A percentile compares a stretch with the other conserved stretches of the same genome.
Conservation (phyloP, 2,888 invertebrate genomes). For the Shargacucullia verbasci region DNA sequence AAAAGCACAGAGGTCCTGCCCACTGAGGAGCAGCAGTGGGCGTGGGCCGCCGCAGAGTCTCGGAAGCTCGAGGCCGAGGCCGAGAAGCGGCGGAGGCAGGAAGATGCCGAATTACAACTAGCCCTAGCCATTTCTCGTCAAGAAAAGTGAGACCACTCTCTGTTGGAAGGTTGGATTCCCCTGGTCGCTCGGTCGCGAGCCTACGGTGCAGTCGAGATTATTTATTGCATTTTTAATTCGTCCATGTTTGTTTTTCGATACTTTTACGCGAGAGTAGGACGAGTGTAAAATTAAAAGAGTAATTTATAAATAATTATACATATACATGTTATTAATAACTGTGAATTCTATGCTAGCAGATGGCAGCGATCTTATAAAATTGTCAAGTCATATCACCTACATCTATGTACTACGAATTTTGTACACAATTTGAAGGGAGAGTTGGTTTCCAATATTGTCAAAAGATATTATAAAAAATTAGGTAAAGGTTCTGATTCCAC, state of each 20-base stretch:
- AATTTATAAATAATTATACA: conserved; percentile 33
- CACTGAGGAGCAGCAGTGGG: conserved; percentile 91
- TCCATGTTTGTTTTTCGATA: conserved; percentile 38
- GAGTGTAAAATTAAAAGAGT: conserved; percentile 33
- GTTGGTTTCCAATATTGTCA: neutral
- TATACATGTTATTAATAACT: conserved; percentile 25
- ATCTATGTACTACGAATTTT: neutral
- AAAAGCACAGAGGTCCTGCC: conserved; percentile 72
- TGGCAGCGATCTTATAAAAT: conserved; percentile 4
- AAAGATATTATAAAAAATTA: neutral
- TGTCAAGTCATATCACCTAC: neutral
- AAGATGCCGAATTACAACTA: conserved; percentile 92
- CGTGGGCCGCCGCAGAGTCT: conserved; percentile 91
- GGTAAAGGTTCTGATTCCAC: too few relatives aligned
- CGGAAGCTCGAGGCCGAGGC: conserved; percentile 90
- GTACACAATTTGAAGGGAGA: neutral
- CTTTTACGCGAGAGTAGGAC: conserved; percentile 28
- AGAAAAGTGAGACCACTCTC: conserved; percentile 72
- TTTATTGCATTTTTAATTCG: conserved; percentile 47
- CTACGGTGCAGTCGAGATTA: conserved; percentile 5
- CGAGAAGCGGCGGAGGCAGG: conserved; percentile 88
- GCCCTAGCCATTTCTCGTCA: conserved; percentile 91
- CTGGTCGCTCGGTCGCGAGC: conserved; percentile 3
- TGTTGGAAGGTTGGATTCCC: conserved; percentile 4
- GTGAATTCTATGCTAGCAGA: conserved; percentile 9